phyloP scores from a whole-genome alignment of 2,113 vertebrate genomes.

The Nesogale talazaci region DNA sequence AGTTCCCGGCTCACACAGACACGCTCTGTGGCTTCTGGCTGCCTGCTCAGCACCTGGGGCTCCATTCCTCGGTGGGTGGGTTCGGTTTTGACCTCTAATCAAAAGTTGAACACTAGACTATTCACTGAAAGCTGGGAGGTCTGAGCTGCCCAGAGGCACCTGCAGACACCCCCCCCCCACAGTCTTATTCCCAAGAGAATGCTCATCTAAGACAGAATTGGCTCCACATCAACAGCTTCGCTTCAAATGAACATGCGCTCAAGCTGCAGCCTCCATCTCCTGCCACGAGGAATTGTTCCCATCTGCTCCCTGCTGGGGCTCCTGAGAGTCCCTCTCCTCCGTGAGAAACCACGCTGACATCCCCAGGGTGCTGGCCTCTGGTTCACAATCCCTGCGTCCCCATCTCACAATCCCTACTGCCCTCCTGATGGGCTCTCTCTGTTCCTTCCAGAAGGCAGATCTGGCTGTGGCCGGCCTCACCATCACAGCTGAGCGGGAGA shows the following conservation, averaged over 20 bases:
- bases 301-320: background rate
- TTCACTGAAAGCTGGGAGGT: background rate
- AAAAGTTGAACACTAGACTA: background rate
- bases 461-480: conserved; percentile 97
- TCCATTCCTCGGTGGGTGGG: background rate
- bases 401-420: background rate
- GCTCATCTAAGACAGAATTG: background rate
- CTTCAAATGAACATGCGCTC: background rate
- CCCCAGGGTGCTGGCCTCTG: background rate
- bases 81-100: background rate
- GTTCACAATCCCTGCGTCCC: background rate
- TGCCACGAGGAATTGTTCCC: background rate
- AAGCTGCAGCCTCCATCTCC: background rate
- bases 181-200: background rate
- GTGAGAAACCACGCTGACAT: background rate
- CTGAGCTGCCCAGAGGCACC: background rate
- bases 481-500: conserved; percentile 97
- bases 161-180: background rate
- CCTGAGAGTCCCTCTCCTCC: background rate
- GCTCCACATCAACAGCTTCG: background rate
- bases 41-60: background rate
- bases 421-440: conserved; percentile 41
- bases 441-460: conserved; percentile 94
- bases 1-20: background rate
- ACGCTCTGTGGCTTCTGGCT: background rate